Conservation (phyloP, 1,140 invertebrate genomes). For the Dendroctonus ponderosae region DNA sequence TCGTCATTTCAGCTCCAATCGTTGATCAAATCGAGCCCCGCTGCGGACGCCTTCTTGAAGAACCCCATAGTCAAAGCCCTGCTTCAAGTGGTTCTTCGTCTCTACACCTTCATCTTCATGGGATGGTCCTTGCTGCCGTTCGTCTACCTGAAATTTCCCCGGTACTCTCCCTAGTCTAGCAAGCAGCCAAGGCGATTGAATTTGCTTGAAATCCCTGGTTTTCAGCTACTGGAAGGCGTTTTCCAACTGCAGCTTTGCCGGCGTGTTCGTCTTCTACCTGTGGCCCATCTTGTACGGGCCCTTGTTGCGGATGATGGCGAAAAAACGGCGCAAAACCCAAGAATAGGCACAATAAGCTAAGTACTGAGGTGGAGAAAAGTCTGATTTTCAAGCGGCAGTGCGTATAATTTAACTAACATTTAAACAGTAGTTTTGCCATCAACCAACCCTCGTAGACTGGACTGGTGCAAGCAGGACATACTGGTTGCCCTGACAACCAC, state of each 20-base stretch:
- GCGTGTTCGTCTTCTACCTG: constrained; percentile 60
- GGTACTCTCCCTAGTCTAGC: constrained; percentile 52
- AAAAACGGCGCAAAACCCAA: constrained; percentile 14
- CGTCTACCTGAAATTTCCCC: constrained; percentile 66
- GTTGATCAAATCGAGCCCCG: constrained; percentile 55
- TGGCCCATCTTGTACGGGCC: constrained; percentile 59
- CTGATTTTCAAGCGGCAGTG: no score
- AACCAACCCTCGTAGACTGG: no score
- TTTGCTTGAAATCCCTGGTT: not conserved
- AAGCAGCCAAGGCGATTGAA: constrained; percentile 42
- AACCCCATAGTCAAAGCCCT: constrained; percentile 48
- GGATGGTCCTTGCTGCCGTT: constrained; percentile 84
- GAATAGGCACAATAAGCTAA: no score
- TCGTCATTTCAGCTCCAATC: constrained; percentile 54
- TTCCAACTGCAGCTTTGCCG: constrained; percentile 62
- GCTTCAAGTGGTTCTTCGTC: constrained; percentile 63
- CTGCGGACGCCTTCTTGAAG: constrained; percentile 53
- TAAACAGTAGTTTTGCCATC: no score
- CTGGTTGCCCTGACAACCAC: no score
- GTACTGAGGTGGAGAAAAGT: no score
- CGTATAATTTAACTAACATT: no score
- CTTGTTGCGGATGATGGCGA: constrained; percentile 38
- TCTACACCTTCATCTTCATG: constrained; percentile 78
- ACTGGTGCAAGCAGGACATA: no score
- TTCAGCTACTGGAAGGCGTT: constrained; percentile 61